phyloP scores from a whole-genome alignment of 2,797 vertebrate species.

The Paedocypris micromegethes region DNA sequence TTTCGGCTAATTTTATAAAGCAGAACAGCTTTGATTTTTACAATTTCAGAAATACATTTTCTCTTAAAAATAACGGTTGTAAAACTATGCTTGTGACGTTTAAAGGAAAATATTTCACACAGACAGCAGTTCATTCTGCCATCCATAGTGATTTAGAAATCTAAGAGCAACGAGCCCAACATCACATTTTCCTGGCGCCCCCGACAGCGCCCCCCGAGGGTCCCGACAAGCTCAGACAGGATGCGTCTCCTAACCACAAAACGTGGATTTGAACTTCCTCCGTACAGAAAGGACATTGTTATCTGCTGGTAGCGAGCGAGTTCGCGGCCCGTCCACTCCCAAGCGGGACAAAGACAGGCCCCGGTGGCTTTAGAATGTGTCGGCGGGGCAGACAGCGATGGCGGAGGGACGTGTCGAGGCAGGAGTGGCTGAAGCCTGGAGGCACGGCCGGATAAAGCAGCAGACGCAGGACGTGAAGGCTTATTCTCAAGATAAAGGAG shows the following conservation, averaged over 20 bases:
- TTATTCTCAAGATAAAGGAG: not conserved
- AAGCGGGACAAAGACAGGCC: slow-evolving; percentile 27
- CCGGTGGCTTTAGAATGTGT: slow-evolving; percentile 3
- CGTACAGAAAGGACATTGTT: slow-evolving; percentile 65
- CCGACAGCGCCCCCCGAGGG: too few species aligned
- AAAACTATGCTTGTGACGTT: too few species aligned
- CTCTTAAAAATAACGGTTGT: too few species aligned
- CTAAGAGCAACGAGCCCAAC: too few species aligned
- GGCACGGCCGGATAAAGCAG: slow-evolving; percentile 10
- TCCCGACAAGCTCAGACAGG: slow-evolving; percentile 54
- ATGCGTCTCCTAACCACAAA: slow-evolving; percentile 50
- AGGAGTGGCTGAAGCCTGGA: slow-evolving; percentile 14
- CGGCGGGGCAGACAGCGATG: not conserved
- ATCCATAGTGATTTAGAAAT: too few species aligned
- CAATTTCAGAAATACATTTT: too few species aligned
- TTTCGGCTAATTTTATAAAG: too few species aligned
- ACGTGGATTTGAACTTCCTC: slow-evolving; percentile 57
- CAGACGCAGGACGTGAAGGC: slow-evolving; percentile 20
- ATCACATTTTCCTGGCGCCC: too few species aligned
- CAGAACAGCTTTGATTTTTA: too few species aligned
- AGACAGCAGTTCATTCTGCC: too few species aligned
- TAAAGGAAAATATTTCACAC: too few species aligned
- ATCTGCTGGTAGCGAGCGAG: slow-evolving; percentile 29
- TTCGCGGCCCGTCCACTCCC: slow-evolving; percentile 30
- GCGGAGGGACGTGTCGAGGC: slow-evolving; percentile 18